Evolutionary conservation across 2,888 invertebrate genomes (phyloP).

Genomic region (Hypomecis atomaria): DNA sequence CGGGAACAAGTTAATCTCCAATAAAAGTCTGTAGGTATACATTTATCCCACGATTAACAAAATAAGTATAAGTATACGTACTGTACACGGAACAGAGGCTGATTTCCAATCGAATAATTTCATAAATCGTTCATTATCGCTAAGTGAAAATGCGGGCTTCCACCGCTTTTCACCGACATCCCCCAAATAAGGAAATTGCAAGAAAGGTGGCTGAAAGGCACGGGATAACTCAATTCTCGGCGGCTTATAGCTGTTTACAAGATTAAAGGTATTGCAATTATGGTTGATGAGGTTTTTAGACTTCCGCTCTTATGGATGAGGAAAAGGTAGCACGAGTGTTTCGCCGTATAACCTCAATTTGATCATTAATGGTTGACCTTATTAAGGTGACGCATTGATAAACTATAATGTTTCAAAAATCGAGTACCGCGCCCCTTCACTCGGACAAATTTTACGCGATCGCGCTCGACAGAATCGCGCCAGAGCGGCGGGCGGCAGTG

Average conservation of each 20-base stretch:
- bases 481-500: no score
- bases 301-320: conserved; percentile 12
- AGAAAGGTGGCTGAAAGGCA: conserved; percentile 45
- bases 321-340: conserved; percentile 3
- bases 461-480: no score
- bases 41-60: no score
- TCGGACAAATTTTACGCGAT: no score
- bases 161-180: conserved; percentile 30
- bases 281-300: conserved; percentile 12
- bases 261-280: conserved; percentile 39
- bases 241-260: conserved; percentile 53
- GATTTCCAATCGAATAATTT: conserved; percentile 38
- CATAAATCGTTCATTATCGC: conserved; percentile 32
- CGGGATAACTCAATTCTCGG: conserved; percentile 56
- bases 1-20: no score
- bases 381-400: no score
- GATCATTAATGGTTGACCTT: no score
- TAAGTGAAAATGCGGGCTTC: conserved; percentile 32
- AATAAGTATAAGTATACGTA: conserved; percentile 24
- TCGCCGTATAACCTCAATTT: not conserved
- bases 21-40: no score
- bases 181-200: conserved; percentile 56
- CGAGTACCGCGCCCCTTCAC: no score
- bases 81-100: not conserved
- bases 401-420: no score